Evolutionary conservation across 2,888 invertebrate species (phyloP).

Genomic region (Dascillus cervinus): DNA sequence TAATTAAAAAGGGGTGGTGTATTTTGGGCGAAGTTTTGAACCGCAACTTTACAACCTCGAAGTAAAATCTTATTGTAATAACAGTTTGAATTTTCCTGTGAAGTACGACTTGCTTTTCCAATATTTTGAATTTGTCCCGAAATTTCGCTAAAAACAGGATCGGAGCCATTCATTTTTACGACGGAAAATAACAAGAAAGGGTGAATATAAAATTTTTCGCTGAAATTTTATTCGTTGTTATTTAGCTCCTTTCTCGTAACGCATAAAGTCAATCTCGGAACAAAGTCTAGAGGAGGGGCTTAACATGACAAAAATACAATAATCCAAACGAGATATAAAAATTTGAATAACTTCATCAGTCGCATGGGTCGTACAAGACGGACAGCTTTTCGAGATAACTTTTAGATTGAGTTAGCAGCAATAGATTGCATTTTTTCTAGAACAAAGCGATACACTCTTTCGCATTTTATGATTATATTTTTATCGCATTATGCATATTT

Average conservation of each 20-base stretch:
- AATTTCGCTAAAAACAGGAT: neutral
- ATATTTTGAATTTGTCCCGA: neutral
- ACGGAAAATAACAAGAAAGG: too few species aligned
- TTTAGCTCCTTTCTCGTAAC: neutral
- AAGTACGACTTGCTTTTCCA: too few species aligned
- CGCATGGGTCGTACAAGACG: conserved; percentile 18
- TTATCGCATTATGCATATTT: conserved; percentile 24
- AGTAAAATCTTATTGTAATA: too few species aligned
- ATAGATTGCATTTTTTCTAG: conserved; percentile 12
- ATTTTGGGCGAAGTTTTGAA: too few species aligned
- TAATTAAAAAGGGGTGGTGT: too few species aligned
- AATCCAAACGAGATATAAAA: conserved; percentile 19
- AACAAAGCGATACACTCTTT: conserved; percentile 17
- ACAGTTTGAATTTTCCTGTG: too few species aligned
- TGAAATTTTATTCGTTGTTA: neutral
- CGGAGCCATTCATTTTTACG: too few species aligned
- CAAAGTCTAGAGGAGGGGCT: conserved; percentile 17
- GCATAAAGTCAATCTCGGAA: conserved; percentile 12
- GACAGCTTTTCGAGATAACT: conserved; percentile 20
- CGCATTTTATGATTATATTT: conserved; percentile 22
- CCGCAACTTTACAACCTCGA: too few species aligned
- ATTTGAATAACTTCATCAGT: conserved; percentile 23
- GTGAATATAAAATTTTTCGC: neutral
- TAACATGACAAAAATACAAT: conserved; percentile 17
- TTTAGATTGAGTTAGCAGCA: conserved; percentile 19